Evolutionary conservation across 1,140 invertebrate genomes (phyloP).

Genomic region (Papilio aristodemus): DNA sequence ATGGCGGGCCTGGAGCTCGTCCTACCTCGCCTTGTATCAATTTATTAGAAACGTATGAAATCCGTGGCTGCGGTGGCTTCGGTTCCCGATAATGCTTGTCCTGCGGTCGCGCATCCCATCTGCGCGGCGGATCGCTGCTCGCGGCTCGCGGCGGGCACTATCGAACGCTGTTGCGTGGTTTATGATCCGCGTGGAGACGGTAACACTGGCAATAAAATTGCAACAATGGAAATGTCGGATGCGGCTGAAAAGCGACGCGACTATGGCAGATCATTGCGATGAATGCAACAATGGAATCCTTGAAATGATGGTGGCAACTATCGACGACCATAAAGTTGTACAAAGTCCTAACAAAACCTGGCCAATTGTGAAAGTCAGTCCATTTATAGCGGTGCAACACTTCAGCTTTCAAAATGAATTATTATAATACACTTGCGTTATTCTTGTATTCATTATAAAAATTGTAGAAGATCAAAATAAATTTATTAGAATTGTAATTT

Average conservation of each 20-base stretch:
- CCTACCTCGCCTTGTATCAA: conserved; percentile 68
- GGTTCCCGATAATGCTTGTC: conserved; percentile 63
- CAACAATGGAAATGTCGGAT: conserved; percentile 78
- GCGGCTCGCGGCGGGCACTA: conserved; percentile 64
- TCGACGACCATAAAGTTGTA: conserved; percentile 61
- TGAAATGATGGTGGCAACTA: conserved; percentile 73
- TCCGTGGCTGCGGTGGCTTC: conserved; percentile 72
- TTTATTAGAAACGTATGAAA: conserved; percentile 79
- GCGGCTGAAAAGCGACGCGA: conserved; percentile 72
- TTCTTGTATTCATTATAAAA: not conserved
- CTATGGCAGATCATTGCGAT: conserved; percentile 70
- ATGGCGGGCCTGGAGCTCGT: conserved; percentile 53
- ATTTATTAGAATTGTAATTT: too few species aligned
- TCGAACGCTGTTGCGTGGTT: conserved; percentile 68
- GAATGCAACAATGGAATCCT: conserved; percentile 77
- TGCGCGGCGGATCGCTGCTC: too few species aligned
- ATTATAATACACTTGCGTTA: not conserved
- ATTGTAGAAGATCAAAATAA: too few species aligned
- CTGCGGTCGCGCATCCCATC: conserved; percentile 73
- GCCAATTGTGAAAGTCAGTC: conserved; percentile 31
- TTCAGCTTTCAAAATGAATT: conserved; percentile 14
- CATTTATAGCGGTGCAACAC: conserved; percentile 10
- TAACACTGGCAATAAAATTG: conserved; percentile 77
- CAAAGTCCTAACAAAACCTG: conserved; percentile 53
- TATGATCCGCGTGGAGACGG: conserved; percentile 69